Percentiles rank a stretch among this genome's conserved stretches.
These are phyloP conservation scores for Nothoprocta perdicaria DNA, from an alignment of 2,113 vertebrate species.

Conservation along the genomic window DNA sequence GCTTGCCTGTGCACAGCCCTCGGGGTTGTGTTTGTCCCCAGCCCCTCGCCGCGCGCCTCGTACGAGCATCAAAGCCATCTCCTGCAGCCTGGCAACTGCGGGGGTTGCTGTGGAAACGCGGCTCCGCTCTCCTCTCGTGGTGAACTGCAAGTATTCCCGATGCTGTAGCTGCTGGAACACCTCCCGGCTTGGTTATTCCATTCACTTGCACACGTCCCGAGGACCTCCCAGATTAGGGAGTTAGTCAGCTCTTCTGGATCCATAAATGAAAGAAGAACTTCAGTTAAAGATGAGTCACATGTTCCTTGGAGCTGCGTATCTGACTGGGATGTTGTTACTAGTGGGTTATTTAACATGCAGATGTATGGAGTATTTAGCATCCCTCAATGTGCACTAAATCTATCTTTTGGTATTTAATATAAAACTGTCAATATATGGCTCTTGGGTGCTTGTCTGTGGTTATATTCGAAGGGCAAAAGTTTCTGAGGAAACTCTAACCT, in stretches of 20 bases:
- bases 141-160: constrained; percentile 14
- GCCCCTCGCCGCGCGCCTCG: not conserved
- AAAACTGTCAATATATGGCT: not conserved
- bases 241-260: constrained; percentile 52
- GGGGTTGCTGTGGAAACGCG: constrained; percentile 44
- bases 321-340: not conserved
- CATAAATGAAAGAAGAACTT: not conserved
- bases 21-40: not conserved
- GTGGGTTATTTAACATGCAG: not conserved
- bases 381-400: not conserved
- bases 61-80: not conserved
- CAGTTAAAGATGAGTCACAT: not conserved
- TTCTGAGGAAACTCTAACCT: not conserved
- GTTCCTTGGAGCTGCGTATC: rapidly evolving
- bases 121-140: constrained; percentile 19
- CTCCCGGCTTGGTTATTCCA: not conserved
- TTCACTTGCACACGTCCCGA: constrained; percentile 10
- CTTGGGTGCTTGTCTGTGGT: not conserved
- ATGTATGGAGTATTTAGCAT: rapidly evolving
- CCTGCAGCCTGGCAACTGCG: constrained; percentile 57
- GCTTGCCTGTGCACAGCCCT: not conserved
- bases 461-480: not conserved
- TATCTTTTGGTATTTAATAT: not conserved
- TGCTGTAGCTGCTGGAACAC: constrained; percentile 3
- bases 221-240: not conserved